Conservation (phyloP, 1,140 invertebrate species). For the Dendroctonus valens region DNA sequence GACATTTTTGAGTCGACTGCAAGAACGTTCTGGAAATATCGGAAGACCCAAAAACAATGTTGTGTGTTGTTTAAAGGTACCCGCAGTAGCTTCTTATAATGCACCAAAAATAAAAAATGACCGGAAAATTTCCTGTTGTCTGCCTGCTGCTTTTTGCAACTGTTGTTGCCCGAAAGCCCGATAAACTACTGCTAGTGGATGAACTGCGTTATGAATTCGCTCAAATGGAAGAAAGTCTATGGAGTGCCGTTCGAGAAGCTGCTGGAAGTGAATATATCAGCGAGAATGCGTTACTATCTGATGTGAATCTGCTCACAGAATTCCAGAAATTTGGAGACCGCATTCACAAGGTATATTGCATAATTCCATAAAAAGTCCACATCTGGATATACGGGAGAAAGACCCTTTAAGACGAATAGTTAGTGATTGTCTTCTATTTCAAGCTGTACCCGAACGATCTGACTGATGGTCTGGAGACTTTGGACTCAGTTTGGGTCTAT, state of each 20-base stretch:
- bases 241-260: constrained; percentile 50
- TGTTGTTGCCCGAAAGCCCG: constrained; percentile 5
- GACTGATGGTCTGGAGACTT: constrained; percentile 48
- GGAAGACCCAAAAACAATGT: no score
- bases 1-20: no score
- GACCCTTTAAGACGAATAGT: not conserved
- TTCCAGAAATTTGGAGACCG: constrained; percentile 57
- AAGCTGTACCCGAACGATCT: constrained; percentile 36
- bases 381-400: not conserved
- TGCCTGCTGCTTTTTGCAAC: not conserved
- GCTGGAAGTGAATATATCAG: constrained; percentile 49
- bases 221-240: constrained; percentile 53
- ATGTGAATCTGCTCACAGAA: constrained; percentile 55
- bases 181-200: constrained; percentile 52
- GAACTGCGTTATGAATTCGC: constrained; percentile 57
- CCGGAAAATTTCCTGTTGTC: no score
- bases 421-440: not conserved
- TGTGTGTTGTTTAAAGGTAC: no score
- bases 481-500: constrained; percentile 59
- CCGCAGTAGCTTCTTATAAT: no score
- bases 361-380: not conserved
- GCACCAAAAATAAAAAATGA: no score
- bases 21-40: no score
- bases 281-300: constrained; percentile 36
- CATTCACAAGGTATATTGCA: constrained; percentile 34